These are phyloP conservation scores for Phalacrocorax brasilianus DNA, from an alignment of 2,113 vertebrate genomes.

Conservation along the genomic window DNA sequence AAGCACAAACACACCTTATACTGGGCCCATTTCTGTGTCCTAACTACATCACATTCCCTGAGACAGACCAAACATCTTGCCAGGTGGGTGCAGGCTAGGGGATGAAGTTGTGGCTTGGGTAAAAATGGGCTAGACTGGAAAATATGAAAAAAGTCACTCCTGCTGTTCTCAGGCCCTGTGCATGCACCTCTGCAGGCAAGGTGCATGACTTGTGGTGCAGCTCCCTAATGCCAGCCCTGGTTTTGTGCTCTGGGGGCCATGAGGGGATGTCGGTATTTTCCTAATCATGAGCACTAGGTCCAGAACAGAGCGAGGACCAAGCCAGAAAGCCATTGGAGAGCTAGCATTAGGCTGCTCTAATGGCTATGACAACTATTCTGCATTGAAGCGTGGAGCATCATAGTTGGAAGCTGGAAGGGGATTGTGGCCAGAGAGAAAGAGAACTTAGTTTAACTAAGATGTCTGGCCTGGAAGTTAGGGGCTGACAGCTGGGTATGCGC, in stretches of 20 bases:
- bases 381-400: neutral
- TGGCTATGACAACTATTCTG: neutral
- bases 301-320: neutral
- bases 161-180: neutral
- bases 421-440: neutral
- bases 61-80: neutral
- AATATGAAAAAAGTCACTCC: neutral
- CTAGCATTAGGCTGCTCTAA: neutral
- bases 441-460: neutral
- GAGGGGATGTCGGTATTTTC: neutral
- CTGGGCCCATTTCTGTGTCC: neutral
- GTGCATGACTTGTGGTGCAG: rapidly evolving
- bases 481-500: neutral
- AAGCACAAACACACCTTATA: neutral
- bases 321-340: neutral
- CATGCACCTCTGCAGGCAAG: neutral
- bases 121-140: neutral
- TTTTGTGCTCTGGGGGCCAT: neutral
- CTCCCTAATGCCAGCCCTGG: neutral
- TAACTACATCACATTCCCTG: neutral
- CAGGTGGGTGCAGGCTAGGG: neutral
- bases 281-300: neutral
- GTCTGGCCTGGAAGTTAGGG: neutral
- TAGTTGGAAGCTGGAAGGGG: neutral
- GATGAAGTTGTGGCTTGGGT: neutral